Percentiles rank a stretch among this genome's conserved stretches.
Conservation (phyloP, 2,888 invertebrate genomes). For the Agrotis segetum region DNA sequence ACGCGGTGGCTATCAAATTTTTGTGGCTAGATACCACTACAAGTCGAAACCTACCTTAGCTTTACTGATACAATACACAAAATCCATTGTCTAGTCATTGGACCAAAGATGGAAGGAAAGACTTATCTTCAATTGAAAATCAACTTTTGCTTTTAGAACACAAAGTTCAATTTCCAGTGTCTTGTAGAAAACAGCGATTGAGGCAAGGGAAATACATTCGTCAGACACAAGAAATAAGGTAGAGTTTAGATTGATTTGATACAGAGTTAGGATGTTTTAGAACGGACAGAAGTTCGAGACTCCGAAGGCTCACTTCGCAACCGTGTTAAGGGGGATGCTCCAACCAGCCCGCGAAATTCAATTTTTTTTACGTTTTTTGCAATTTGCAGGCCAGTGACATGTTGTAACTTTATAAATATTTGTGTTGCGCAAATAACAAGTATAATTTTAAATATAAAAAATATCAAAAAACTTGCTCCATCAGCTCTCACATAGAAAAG, state of each 20-base stretch:
- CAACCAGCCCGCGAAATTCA: no score
- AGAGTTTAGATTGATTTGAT: conserved; percentile 13
- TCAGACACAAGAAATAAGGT: accelerated
- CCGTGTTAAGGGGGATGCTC: no score
- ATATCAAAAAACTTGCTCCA: no score
- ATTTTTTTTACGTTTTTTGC: no score
- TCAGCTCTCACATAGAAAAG: no score
- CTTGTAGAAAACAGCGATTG: accelerated
- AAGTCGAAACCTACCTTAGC: conserved; percentile 10
- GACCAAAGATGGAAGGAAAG: background rate
- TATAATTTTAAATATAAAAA: no score
- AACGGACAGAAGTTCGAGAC: conserved; percentile 65
- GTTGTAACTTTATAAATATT: no score
- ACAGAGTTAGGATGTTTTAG: conserved; percentile 54
- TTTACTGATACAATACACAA: accelerated
- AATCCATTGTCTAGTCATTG: background rate
- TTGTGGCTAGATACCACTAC: background rate
- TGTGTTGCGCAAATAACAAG: no score
- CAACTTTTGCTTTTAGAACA: accelerated
- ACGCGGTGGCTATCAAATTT: conserved; percentile 53
- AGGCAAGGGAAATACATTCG: background rate
- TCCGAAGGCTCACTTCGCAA: conserved; percentile 76
- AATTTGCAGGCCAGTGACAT: no score
- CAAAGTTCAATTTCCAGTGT: conserved; percentile 5
- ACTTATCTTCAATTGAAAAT: conserved; percentile 9